Conservation (phyloP, 2,113 vertebrate genomes). For the Sminthopsis crassicaudata region DNA sequence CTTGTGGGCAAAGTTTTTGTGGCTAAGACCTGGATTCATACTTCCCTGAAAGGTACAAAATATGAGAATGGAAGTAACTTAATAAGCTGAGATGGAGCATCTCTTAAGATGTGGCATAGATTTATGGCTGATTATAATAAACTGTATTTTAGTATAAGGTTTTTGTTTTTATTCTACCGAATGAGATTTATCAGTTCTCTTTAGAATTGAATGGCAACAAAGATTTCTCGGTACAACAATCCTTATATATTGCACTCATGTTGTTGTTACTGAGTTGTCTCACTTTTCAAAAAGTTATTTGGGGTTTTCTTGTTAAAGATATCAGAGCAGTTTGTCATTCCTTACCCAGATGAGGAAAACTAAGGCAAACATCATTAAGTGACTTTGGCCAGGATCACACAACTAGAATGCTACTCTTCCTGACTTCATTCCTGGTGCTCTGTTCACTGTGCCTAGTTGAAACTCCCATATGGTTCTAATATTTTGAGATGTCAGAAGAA, state of each 20-base stretch:
- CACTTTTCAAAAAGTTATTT: background rate
- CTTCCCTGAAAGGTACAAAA: background rate
- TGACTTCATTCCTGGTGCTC: background rate
- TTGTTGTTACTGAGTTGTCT: background rate
- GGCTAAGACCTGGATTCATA: background rate
- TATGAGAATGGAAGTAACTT: background rate
- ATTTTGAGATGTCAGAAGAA: background rate
- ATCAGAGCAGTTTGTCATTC: background rate
- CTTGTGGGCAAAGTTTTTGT: background rate
- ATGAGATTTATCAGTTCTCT: background rate
- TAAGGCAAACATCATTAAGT: background rate
- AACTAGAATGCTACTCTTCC: background rate
- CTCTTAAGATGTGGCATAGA: background rate
- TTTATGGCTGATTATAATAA: background rate
- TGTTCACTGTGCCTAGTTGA: background rate
- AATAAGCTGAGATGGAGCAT: background rate
- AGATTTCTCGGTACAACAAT: background rate
- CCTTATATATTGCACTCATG: background rate
- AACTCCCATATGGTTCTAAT: background rate
- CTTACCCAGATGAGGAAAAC: background rate
- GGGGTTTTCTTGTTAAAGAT: background rate
- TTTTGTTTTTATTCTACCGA: background rate
- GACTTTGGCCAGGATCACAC: background rate
- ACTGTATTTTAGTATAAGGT: background rate
- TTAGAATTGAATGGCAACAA: background rate